These are phyloP conservation scores for Timema cristinae DNA, from an alignment of 2,888 invertebrate species.

Conservation along the genomic window DNA sequence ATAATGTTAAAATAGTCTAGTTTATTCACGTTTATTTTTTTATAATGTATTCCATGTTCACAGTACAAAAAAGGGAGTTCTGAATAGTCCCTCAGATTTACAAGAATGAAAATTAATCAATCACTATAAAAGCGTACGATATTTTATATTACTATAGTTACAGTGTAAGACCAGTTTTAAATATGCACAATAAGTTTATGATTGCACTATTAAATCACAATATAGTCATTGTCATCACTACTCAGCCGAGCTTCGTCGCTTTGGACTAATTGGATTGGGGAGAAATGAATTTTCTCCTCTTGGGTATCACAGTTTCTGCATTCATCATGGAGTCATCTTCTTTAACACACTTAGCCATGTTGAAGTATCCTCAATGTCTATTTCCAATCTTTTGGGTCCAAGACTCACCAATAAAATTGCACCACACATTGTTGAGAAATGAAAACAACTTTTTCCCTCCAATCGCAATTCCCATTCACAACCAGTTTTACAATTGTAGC, in stretches of 20 bases:
- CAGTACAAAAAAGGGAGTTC: too few species aligned
- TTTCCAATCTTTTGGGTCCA: not conserved
- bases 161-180: not conserved
- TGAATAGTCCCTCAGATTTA: too few species aligned
- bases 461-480: slow-evolving; percentile 6
- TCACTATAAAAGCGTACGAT: too few species aligned
- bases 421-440: slow-evolving; percentile 2
- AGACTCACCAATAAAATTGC: not conserved
- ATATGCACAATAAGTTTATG: not conserved
- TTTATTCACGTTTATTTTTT: not conserved
- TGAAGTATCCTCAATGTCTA: not conserved
- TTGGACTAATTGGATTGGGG: not conserved
- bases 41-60: not conserved
- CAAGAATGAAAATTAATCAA: too few species aligned
- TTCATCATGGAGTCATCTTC: slow-evolving; percentile 15
- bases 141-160: not conserved
- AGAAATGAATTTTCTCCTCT: not conserved
- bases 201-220: slow-evolving; percentile 5
- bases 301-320: not conserved
- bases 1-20: not conserved
- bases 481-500: slow-evolving; percentile 4
- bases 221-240: not conserved
- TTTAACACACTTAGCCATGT: not conserved
- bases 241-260: not conserved
- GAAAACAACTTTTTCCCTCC: not conserved